A percentile compares a stretch with the other conserved stretches of the same genome.
Evolutionary conservation across 2,888 invertebrate genomes (phyloP).

Genomic region (Creontiades dilutus): DNA sequence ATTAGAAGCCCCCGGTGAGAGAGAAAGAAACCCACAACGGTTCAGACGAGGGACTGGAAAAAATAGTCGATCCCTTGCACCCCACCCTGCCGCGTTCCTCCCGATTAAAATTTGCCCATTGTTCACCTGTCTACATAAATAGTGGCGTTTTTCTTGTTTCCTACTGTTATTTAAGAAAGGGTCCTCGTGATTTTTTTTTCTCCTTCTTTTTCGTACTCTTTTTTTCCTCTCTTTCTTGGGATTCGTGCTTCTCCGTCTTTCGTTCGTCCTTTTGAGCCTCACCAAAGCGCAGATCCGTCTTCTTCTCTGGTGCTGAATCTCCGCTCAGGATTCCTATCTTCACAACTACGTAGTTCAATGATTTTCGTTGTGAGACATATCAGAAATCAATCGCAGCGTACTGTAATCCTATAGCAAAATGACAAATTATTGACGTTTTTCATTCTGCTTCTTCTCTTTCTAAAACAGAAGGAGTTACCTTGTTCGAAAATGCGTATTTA

Average conservation of each 20-base stretch:
- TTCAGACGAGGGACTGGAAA: constrained; percentile 48
- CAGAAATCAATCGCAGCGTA: too few relatives aligned
- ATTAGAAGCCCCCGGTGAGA: constrained; percentile 61
- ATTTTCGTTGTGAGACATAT: not conserved
- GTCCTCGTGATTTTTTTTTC: constrained; percentile 42
- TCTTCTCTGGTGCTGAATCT: constrained; percentile 31
- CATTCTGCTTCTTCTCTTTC: too few relatives aligned
- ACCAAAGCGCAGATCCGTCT: not conserved
- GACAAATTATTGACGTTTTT: too few relatives aligned
- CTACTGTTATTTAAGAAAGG: constrained; percentile 68
- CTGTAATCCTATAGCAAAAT: too few relatives aligned
- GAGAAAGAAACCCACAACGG: constrained; percentile 27
- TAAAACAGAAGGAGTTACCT: too few relatives aligned
- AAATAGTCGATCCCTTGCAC: constrained; percentile 60
- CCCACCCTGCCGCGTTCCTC: constrained; percentile 57
- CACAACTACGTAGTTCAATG: not conserved
- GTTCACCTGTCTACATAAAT: constrained; percentile 74
- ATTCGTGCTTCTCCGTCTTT: constrained; percentile 36
- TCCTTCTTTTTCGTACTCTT: constrained; percentile 49
- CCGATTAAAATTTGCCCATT: constrained; percentile 74
- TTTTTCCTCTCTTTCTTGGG: constrained; percentile 35
- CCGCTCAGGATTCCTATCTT: not conserved
- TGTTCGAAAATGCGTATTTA: too few relatives aligned
- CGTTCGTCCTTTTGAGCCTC: constrained; percentile 4
- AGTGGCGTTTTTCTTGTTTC: constrained; percentile 69